Percentiles rank a stretch among this genome's conserved stretches.
Conservation (phyloP, 2,888 invertebrate species). For the Drosophila hawaiiensis region DNA sequence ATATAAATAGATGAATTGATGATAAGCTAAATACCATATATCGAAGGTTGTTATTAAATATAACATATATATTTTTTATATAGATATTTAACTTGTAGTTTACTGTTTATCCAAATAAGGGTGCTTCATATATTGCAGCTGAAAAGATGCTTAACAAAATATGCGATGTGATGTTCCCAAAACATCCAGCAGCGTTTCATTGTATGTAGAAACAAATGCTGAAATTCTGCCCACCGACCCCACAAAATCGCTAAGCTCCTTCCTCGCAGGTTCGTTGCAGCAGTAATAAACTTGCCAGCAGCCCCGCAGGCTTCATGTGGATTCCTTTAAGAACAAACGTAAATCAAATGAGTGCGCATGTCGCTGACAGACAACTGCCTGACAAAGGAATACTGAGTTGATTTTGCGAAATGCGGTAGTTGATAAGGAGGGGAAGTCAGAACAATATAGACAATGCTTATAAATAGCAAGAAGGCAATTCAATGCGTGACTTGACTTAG, state of each 20-base stretch:
- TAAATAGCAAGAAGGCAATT: conserved; percentile 67
- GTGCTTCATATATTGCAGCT: not conserved
- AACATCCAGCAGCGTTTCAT: conserved; percentile 41
- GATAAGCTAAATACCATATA: not conserved
- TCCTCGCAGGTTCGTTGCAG: conserved; percentile 43
- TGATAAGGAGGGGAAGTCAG: not conserved
- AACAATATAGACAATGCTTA: conserved; percentile 61
- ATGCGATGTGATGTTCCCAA: not conserved
- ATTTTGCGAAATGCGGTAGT: conserved; percentile 11
- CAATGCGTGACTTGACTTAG: conserved; percentile 75
- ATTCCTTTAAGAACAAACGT: conserved; percentile 58
- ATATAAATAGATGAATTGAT: not conserved
- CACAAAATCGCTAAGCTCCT: not conserved
- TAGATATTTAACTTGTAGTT: not conserved
- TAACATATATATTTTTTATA: not conserved
- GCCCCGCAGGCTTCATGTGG: conserved; percentile 36
- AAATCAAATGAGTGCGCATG: conserved; percentile 72
- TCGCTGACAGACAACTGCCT: conserved; percentile 60
- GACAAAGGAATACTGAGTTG: conserved; percentile 30
- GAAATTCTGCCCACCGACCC: not conserved
- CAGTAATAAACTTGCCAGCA: conserved; percentile 43
- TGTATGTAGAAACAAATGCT: conserved; percentile 46
- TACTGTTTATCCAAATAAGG: not conserved
- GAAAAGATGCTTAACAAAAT: conserved; percentile 20
- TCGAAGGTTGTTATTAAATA: not conserved